Evolutionary conservation across 2,888 invertebrate genomes (phyloP).

Genomic region (Catocala fraxini): DNA sequence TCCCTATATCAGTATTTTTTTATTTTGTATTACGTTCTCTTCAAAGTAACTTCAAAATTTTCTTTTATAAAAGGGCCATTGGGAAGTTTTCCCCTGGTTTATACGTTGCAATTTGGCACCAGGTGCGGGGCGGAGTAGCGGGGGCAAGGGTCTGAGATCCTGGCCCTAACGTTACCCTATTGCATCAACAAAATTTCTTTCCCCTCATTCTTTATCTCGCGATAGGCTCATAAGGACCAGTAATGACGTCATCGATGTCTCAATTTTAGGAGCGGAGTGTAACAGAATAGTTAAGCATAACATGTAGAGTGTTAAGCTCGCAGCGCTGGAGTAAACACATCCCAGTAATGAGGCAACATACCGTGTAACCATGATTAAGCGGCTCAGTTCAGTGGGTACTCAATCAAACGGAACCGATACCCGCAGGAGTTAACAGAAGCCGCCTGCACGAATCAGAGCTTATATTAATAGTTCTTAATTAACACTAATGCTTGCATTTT

Average conservation of each 20-base stretch:
- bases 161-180: conserved; percentile 16
- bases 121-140: conserved; percentile 14
- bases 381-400: conserved; percentile 66
- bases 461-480: conserved; percentile 65
- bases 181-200: conserved; percentile 17
- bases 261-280: conserved; percentile 9
- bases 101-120: conserved; percentile 24
- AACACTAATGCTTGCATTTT: conserved; percentile 57
- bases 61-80: conserved; percentile 14
- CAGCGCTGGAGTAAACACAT: conserved; percentile 47
- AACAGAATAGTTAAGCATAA: conserved; percentile 23
- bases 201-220: conserved; percentile 15
- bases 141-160: conserved; percentile 12
- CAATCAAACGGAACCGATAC: conserved; percentile 74
- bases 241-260: conserved; percentile 18
- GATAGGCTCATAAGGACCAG: conserved; percentile 11
- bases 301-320: conserved; percentile 24
- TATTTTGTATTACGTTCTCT: conserved; percentile 18
- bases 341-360: conserved; percentile 60
- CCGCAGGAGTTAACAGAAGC: conserved; percentile 57
- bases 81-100: conserved; percentile 10
- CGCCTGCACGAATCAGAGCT: conserved; percentile 61
- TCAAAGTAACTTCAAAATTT: conserved; percentile 17
- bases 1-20: conserved; percentile 21
- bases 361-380: conserved; percentile 72